Percentiles rank a stretch among this genome's conserved stretches.
Evolutionary conservation across 92 coral and sea anemone genomes (phyloP).

Genomic region (Bergia puertoricense): DNA sequence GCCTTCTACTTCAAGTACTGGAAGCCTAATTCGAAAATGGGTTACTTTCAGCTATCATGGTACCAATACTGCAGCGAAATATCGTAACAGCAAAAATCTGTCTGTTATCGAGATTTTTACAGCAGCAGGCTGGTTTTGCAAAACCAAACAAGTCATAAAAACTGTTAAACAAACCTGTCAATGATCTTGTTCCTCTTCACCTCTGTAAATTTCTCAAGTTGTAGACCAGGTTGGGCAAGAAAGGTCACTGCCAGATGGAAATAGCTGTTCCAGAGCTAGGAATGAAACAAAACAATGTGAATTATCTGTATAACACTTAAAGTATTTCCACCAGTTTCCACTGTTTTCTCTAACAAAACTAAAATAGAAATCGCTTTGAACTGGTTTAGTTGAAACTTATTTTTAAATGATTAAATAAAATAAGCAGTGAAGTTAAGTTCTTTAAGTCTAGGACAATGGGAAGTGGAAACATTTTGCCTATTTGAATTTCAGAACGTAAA

Average conservation of each 20-base stretch:
- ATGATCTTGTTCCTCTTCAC: slow-evolving; percentile 88
- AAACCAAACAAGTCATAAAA: not conserved
- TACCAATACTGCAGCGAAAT: not conserved
- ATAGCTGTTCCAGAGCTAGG: slow-evolving; percentile 91
- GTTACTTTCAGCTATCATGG: no score
- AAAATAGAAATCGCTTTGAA: no score
- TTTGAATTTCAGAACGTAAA: no score
- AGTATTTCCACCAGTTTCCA: not conserved
- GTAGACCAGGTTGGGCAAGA: slow-evolving; percentile 86
- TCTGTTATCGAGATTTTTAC: not conserved
- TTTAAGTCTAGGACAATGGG: no score
- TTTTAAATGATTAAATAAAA: no score
- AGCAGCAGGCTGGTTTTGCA: not conserved
- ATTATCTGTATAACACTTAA: not conserved
- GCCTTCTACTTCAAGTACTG: no score
- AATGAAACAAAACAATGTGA: not conserved
- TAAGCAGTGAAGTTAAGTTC: no score
- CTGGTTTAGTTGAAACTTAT: no score
- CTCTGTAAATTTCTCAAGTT: slow-evolving; percentile 93
- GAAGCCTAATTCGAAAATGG: no score
- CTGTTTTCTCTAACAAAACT: not conserved
- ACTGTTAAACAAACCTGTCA: slow-evolving; percentile 72
- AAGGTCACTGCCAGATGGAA: slow-evolving; percentile 91
- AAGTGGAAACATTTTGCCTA: no score
- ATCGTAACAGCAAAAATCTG: not conserved